Base-by-base conservation (phyloP, 2,113 vertebrate species). In the Poeciliopsis prolifica region DNA sequence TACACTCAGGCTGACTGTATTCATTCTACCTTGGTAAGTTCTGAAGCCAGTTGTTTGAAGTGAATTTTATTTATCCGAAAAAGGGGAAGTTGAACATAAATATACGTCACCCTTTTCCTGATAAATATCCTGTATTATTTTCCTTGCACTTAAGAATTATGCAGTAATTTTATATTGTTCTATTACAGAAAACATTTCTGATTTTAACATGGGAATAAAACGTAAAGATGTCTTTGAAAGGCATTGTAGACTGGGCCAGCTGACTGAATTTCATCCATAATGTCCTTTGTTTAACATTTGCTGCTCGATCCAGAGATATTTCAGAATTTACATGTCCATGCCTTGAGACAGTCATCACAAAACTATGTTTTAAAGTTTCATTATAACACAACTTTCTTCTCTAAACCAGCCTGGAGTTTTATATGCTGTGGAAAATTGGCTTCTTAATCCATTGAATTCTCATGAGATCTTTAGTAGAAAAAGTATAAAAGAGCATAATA, bases 361-460 rank as follows among this genome's bases (percentile, higher is more conserved):
- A 74, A 30, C 40, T 72, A 29, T 61, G 83, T 86, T 75, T 15
- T 14, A 80, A 86, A 81, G 70, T 88, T 90, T 80, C 31, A 78
- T 82, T 75, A 72, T 75, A 86, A 77, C 66, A 75, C 75, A 24
- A 75, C 30, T 63, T 73, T 84, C 26, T 64, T 79, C 74, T 71
- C 62, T 71, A 78, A 44, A 80, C 66, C 64, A 69, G 77, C 79
- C 76, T 88, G 70, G 54, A 31, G 77, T 86, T 87, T 79, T 78
- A 84, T 79, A 86, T 72, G 84, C 82, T 75, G 75, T 81, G 78
- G 87, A 86, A 71, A 91, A 91, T 89, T 85, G 83, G 68, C 68
- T 88, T 77, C 80, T 69, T 87, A 90, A 90, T 91, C 87, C 82
- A 76, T 51, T 17, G 61, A 81, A 81, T 68, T 61, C 82, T 82